Percentiles rank a stretch among this genome's conserved stretches.
Conservation (phyloP, 92 coral and sea anemone genomes). For the Pocillopora grandis region DNA sequence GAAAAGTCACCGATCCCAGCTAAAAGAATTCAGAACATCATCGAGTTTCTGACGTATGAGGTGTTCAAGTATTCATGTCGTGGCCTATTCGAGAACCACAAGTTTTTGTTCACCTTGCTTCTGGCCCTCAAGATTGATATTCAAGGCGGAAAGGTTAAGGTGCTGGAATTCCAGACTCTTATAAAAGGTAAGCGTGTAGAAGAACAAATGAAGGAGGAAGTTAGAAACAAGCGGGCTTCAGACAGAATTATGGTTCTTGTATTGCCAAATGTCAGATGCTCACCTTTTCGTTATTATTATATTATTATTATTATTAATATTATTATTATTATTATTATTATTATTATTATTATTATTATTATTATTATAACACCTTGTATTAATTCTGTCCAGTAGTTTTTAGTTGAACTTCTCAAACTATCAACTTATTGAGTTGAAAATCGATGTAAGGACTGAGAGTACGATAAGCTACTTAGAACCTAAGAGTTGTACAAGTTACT, state of each 20-base stretch:
- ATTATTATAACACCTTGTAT: too few relatives aligned
- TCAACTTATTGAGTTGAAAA: background rate
- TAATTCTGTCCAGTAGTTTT: too few relatives aligned
- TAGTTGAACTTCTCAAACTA: too few relatives aligned
- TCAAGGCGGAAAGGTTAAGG: conserved; percentile 78
- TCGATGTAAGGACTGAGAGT: background rate
- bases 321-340: too few relatives aligned
- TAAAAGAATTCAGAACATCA: conserved; percentile 89
- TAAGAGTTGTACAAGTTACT: too few relatives aligned
- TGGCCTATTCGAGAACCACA: conserved; percentile 90
- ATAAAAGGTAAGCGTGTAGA: conserved; percentile 62
- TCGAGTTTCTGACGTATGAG: conserved; percentile 86
- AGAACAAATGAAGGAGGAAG: too few relatives aligned
- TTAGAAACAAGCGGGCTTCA: too few relatives aligned
- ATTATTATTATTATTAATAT: too few relatives aligned
- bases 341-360: too few relatives aligned
- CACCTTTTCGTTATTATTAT: too few relatives aligned
- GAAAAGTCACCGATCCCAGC: conserved; percentile 92
- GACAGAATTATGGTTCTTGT: too few relatives aligned
- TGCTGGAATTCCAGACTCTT: conserved; percentile 74
- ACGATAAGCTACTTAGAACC: background rate
- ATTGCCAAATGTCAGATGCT: too few relatives aligned
- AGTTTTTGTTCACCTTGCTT: conserved; percentile 83
- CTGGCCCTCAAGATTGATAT: conserved; percentile 89
- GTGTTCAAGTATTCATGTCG: conserved; percentile 92